phyloP scores from a whole-genome alignment of 2,113 vertebrate species.

The Nannobrachium achirus region DNA sequence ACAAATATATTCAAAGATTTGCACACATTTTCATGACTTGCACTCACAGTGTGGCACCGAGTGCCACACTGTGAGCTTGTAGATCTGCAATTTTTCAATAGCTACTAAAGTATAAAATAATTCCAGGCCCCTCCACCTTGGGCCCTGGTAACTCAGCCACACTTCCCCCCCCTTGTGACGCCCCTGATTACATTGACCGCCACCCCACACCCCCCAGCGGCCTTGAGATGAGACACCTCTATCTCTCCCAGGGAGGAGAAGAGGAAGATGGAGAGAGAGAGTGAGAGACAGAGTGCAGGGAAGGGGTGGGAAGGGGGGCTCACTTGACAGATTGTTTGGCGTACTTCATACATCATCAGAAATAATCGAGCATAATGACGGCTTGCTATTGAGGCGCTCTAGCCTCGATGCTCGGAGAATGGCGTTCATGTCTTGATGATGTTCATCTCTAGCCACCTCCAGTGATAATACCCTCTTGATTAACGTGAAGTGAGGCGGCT shows the following conservation, averaged over 20 bases:
- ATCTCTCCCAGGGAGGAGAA: constrained; percentile 11
- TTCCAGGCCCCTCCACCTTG: too few species aligned
- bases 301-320: constrained; percentile 31
- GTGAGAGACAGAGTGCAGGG: too few species aligned
- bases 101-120: too few species aligned
- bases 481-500: constrained; percentile 54
- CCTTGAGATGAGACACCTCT: constrained; percentile 59
- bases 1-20: too few species aligned
- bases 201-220: constrained; percentile 29
- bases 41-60: too few species aligned
- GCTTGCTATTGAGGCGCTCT: constrained; percentile 39
- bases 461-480: constrained; percentile 50
- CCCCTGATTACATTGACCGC: constrained; percentile 75
- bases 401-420: constrained; percentile 17
- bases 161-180: too few species aligned
- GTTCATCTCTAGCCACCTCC: constrained; percentile 47
- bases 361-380: constrained; percentile 65
- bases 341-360: constrained; percentile 60
- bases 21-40: too few species aligned
- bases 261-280: constrained; percentile 11
- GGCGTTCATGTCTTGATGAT: constrained; percentile 51
- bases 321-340: constrained; percentile 39
- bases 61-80: too few species aligned
- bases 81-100: too few species aligned
- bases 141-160: too few species aligned